phyloP scores from a whole-genome alignment of 2,888 invertebrate genomes.

The Yponomeuta cagnagella region DNA sequence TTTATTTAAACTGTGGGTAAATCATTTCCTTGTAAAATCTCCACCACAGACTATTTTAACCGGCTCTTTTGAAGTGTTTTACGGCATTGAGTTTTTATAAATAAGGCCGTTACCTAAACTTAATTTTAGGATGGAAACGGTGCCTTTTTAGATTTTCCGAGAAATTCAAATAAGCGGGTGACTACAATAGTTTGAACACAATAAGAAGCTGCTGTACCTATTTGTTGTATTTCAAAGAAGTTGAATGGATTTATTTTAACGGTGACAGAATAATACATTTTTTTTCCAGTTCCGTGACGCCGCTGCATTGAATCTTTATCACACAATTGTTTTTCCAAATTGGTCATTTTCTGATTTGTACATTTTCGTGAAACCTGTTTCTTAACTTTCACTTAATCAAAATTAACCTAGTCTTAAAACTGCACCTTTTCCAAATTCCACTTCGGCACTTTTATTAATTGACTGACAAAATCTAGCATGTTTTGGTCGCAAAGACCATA shows the following conservation, averaged over 20 bases:
- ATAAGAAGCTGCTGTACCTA: neutral
- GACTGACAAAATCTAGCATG: neutral
- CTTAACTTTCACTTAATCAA: neutral
- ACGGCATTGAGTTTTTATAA: too few species aligned
- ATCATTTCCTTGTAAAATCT: too few species aligned
- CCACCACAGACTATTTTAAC: too few species aligned
- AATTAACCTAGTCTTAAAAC: conserved; percentile 7
- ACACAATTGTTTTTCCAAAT: neutral
- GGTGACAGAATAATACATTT: neutral
- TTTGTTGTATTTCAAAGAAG: neutral
- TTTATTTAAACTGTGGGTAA: too few species aligned
- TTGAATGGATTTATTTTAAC: neutral
- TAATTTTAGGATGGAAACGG: conserved; percentile 2
- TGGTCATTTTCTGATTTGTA: neutral
- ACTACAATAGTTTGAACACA: neutral
- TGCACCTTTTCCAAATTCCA: conserved; percentile 3
- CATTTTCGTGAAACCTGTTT: neutral
- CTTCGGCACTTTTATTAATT: neutral
- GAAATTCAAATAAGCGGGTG: neutral
- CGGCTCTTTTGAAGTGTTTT: too few species aligned
- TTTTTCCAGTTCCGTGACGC: neutral
- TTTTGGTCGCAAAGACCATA: neutral
- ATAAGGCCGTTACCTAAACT: neutral
- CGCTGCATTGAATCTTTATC: neutral
- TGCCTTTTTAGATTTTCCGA: conserved; percentile 8